Evolutionary conservation across 2,113 vertebrate genomes (phyloP).

Genomic region (Pelmatolapia mariae): DNA sequence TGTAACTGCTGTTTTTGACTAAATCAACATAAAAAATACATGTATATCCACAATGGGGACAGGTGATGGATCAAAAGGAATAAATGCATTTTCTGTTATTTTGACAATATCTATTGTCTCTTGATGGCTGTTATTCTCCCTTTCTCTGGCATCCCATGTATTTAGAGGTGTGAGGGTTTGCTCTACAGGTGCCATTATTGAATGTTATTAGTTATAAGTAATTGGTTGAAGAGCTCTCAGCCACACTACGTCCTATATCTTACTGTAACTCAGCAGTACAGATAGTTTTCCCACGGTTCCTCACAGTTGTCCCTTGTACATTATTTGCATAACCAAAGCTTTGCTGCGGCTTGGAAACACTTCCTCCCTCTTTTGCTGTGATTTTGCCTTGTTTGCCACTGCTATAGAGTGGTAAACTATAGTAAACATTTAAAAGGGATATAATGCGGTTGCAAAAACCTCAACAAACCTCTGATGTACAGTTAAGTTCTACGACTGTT

Average conservation of each 20-base stretch:
- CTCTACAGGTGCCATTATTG: background rate
- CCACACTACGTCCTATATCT: background rate
- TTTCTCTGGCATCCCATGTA: background rate
- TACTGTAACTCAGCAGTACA: slow-evolving; percentile 11
- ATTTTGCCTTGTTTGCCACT: slow-evolving; percentile 50
- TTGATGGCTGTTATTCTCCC: background rate
- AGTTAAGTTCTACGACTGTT: slow-evolving; percentile 62
- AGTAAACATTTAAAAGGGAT: slow-evolving; percentile 73
- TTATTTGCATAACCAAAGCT: slow-evolving; percentile 47
- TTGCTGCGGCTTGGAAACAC: slow-evolving; percentile 51
- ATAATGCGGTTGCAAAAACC: slow-evolving; percentile 62
- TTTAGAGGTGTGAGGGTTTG: background rate
- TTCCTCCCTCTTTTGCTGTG: slow-evolving; percentile 38
- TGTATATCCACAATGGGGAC: background rate
- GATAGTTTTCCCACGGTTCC: slow-evolving; percentile 56
- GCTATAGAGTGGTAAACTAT: slow-evolving; percentile 64
- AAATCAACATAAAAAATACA: background rate
- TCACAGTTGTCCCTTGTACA: slow-evolving; percentile 43
- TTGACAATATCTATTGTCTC: background rate
- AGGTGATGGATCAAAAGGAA: background rate
- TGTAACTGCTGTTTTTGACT: background rate
- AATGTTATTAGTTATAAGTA: background rate
- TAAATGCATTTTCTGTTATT: background rate
- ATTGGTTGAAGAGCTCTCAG: background rate
- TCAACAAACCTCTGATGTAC: slow-evolving; percentile 71